phyloP scores from a whole-genome alignment of 2,888 invertebrate genomes.

The Lucinisca nassula region DNA sequence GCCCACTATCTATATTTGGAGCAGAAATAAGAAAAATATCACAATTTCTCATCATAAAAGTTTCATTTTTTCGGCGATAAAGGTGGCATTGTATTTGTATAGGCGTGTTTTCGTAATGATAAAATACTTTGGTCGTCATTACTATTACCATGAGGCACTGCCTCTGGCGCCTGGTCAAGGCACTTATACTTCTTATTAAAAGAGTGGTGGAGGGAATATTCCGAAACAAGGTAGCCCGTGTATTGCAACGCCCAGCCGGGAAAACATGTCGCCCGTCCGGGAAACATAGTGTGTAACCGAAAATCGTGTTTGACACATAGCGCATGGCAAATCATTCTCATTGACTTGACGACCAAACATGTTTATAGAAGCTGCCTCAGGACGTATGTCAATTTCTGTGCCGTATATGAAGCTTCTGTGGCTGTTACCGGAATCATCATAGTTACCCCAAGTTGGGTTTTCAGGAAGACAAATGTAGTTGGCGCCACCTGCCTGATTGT shows the following conservation, averaged over 20 bases:
- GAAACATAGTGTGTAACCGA: not conserved
- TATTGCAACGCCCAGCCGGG: not conserved
- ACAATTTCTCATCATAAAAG: too few relatives aligned
- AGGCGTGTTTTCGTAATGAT: too few relatives aligned
- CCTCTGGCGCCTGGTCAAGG: not conserved
- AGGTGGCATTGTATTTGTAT: too few relatives aligned
- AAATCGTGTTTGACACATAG: not conserved
- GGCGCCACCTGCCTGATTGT: not conserved
- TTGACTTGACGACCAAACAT: not conserved
- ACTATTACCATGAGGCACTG: not conserved
- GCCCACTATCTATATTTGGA: too few relatives aligned
- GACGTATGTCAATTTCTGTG: not conserved
- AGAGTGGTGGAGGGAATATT: not conserved
- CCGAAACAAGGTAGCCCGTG: not conserved
- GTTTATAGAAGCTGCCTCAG: not conserved
- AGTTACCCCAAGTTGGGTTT: slow-evolving; percentile 1
- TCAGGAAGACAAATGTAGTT: not conserved
- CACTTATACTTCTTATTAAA: not conserved
- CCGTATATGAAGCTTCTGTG: not conserved
- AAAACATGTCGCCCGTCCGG: not conserved
- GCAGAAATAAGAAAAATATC: too few relatives aligned
- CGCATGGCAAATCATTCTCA: not conserved
- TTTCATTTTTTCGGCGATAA: too few relatives aligned
- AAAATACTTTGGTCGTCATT: not conserved
- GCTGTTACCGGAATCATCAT: not conserved